Percentiles rank a stretch among this genome's conserved stretches.
phyloP scores from a whole-genome alignment of 2,888 invertebrate species.

The Eristalis tenax region DNA sequence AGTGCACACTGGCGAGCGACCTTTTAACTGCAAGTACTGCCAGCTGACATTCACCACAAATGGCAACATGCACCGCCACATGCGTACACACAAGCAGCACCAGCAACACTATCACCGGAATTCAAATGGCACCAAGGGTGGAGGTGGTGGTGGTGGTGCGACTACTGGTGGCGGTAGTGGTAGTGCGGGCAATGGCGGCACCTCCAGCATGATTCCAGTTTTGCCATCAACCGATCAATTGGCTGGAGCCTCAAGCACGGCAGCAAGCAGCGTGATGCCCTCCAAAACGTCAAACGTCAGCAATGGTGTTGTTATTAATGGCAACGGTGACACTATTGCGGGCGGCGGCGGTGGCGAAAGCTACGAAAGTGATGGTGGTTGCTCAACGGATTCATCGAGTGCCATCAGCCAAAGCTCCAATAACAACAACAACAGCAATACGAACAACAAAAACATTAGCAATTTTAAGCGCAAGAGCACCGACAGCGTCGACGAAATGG shows the following conservation, averaged over 20 bases:
- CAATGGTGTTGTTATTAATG: slow-evolving; percentile 74
- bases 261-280: slow-evolving; percentile 19
- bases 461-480: slow-evolving; percentile 76
- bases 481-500: slow-evolving; percentile 75
- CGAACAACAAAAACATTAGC: slow-evolving; percentile 76
- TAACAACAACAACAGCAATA: slow-evolving; percentile 80
- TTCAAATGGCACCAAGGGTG: slow-evolving; percentile 74
- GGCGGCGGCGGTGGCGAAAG: slow-evolving; percentile 79
- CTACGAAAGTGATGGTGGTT: slow-evolving; percentile 84
- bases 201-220: slow-evolving; percentile 35
- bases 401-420: slow-evolving; percentile 77
- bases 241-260: slow-evolving; percentile 26
- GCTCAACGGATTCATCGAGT: slow-evolving; percentile 82
- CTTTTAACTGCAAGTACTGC: slow-evolving; percentile 90
- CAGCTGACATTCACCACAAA: slow-evolving; percentile 92
- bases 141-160: slow-evolving; percentile 58
- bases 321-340: slow-evolving; percentile 73
- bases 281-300: slow-evolving; percentile 54
- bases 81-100: slow-evolving; percentile 86
- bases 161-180: slow-evolving; percentile 50
- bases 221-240: slow-evolving; percentile 60
- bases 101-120: slow-evolving; percentile 78
- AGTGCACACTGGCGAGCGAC: slow-evolving; percentile 90
- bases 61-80: slow-evolving; percentile 92
- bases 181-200: slow-evolving; percentile 69